A percentile compares a stretch with the other conserved stretches of the same genome.
These are phyloP conservation scores for Dinothrombium tinctorium DNA, from an alignment of 1,140 invertebrate species.

Conservation along the genomic window DNA sequence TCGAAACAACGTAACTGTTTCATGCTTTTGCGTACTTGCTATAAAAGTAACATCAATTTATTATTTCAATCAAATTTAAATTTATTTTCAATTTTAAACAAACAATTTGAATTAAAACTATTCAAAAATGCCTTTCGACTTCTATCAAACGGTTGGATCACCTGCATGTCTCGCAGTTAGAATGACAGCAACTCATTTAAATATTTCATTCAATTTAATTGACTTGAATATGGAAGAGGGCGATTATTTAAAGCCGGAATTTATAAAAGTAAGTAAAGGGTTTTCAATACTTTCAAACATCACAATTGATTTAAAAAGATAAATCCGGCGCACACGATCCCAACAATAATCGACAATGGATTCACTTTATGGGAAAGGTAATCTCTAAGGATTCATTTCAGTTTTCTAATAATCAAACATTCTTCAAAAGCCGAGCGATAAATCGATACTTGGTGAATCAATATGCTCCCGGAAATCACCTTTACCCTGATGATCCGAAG, in stretches of 20 bases:
- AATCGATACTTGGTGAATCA: conserved; percentile 12
- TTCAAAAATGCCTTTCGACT: conserved; percentile 15
- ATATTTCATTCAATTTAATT: conserved; percentile 3
- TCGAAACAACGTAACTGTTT: too few species aligned
- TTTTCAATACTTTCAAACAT: not conserved
- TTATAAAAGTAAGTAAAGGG: conserved; percentile 34
- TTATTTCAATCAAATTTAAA: too few species aligned
- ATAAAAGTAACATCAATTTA: too few species aligned
- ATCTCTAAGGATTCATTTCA: not conserved
- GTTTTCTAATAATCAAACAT: too few species aligned
- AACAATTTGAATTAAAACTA: too few species aligned
- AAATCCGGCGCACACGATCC: conserved; percentile 41
- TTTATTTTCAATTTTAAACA: too few species aligned
- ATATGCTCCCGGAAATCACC: conserved; percentile 35
- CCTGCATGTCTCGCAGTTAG: conserved; percentile 8
- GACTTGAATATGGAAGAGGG: not conserved
- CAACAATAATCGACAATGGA: conserved; percentile 37
- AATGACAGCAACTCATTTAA: conserved; percentile 10
- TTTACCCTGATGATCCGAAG: conserved; percentile 41
- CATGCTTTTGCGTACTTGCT: too few species aligned
- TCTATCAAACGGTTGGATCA: conserved; percentile 11
- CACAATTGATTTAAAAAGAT: conserved; percentile 23
- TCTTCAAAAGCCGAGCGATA: conserved; percentile 12
- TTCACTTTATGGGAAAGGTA: conserved; percentile 32
- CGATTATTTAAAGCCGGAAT: conserved; percentile 42